Evolutionary conservation across 2,797 vertebrate species (phyloP), one percentile per base, ranked within the genome.

Genomic region (Clarias platycephalus): DNA sequence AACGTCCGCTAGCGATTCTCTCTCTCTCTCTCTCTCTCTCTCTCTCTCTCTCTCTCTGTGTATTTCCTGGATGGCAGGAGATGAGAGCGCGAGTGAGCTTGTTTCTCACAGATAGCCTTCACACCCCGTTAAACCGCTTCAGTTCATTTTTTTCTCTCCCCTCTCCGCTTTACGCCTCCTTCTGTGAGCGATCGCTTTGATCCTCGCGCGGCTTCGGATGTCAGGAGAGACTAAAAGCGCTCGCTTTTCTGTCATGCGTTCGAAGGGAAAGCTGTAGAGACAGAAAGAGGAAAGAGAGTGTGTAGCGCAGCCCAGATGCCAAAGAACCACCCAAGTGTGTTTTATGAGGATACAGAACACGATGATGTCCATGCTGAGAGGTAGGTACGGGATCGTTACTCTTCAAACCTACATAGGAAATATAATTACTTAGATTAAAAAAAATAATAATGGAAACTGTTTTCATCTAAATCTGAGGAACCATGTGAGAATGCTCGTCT

Each of bases 321-420:
- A 84, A 66, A 85, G 71, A 80, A 78, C 86, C 81, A n/a, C 81
- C 72, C 34, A 78, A 86, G 87, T 90, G 92, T 89, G 74, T 85
- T 87, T 85, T 18, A 81, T 63, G 71, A 72, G 53, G 76, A 76
- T 83, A 83, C 89, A 89, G 81, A 91, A 87, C 83, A 89, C 77
- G 86, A 93, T 93, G 90, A 88, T 90, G 87, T 91, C 89, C 83
- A 78, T 92, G 85, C 85, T 90, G 84, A 84, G 87, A 91, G 93
- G 91, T 94, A 92, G 86, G 92, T 78, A 2, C 2, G 53, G 13
- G 64, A 80, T 1, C 58, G 4, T 44, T 4, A 79, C 76, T 15
- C 28, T n/a, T 18, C 10, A 53, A 12, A 55, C n/a, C 16, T 74
- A 26, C 34, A 18, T 6, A 40, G 28, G 28, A 53, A 28, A 28